phyloP scores from a whole-genome alignment of 35 echinoderm and acorn worm species.

The Ophioderma brevispina region DNA sequence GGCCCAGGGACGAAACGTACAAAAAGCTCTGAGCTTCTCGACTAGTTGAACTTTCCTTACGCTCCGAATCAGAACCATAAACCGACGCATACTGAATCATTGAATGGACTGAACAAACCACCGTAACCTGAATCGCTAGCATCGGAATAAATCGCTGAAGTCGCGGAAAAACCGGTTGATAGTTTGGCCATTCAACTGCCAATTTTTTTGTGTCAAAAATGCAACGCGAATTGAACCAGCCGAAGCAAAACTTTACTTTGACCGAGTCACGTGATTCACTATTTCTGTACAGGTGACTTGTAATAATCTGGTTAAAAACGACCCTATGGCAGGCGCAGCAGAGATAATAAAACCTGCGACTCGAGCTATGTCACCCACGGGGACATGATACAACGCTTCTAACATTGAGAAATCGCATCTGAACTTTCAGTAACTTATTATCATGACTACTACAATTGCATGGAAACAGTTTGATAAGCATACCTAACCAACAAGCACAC shows the following conservation, averaged over 20 bases:
- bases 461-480: conserved; percentile 9
- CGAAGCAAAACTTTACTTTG: background rate
- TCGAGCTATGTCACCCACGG: background rate
- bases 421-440: background rate
- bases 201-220: background rate
- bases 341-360: conserved; percentile 10
- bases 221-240: background rate
- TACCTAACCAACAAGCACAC: background rate
- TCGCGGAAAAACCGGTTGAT: conserved; percentile 23
- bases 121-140: conserved; percentile 10
- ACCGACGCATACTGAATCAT: too few species aligned
- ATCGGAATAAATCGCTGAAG: conserved; percentile 24
- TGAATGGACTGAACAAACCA: too few species aligned
- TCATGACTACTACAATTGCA: conserved; percentile 12
- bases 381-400: background rate
- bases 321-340: background rate
- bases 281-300: conserved; percentile 19
- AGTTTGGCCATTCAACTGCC: background rate
- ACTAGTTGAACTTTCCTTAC: too few species aligned
- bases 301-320: conserved; percentile 1
- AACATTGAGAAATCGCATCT: conserved; percentile 12
- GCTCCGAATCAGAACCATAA: too few species aligned
- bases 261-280: conserved; percentile 25
- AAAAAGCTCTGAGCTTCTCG: too few species aligned
- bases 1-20: too few species aligned